A percentile compares a stretch with the other conserved stretches of the same genome.
Evolutionary conservation across 2,113 vertebrate genomes (phyloP).

Genomic region (Perognathus longimembris): DNA sequence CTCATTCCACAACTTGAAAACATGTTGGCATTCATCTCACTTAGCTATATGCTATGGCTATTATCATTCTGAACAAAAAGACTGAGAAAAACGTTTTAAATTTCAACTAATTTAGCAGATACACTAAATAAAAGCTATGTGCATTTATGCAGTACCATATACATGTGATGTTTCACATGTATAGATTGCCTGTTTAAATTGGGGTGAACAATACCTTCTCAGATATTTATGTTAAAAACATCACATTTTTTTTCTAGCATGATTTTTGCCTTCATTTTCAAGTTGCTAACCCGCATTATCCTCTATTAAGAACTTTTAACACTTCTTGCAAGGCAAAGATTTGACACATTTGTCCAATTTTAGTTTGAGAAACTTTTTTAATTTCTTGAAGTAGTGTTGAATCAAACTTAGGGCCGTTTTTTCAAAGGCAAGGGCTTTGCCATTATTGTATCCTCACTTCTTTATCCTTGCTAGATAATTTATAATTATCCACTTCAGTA

Average conservation of each 20-base stretch:
- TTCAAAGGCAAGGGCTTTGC: not conserved
- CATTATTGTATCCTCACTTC: not conserved
- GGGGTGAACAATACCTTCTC: no score
- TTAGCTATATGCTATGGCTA: not conserved
- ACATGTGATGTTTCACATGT: not conserved
- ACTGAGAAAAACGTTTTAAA: not conserved
- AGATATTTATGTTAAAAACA: not conserved
- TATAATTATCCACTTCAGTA: not conserved
- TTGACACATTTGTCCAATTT: no score
- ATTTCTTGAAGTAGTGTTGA: not conserved
- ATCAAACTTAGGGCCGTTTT: no score
- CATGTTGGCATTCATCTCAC: not conserved
- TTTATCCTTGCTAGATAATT: not conserved
- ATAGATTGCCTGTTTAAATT: not conserved
- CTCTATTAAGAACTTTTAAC: not conserved
- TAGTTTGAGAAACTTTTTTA: no score
- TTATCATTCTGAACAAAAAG: not conserved
- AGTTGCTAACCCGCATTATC: not conserved
- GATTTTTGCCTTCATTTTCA: not conserved
- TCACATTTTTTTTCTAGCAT: not conserved
- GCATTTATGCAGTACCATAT: not conserved
- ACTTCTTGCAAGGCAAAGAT: not conserved
- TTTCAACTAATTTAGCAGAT: not conserved
- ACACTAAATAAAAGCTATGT: not conserved
- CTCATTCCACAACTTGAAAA: not conserved